phyloP scores from a whole-genome alignment of 1,140 invertebrate genomes.

The Drosophila melanica region DNA sequence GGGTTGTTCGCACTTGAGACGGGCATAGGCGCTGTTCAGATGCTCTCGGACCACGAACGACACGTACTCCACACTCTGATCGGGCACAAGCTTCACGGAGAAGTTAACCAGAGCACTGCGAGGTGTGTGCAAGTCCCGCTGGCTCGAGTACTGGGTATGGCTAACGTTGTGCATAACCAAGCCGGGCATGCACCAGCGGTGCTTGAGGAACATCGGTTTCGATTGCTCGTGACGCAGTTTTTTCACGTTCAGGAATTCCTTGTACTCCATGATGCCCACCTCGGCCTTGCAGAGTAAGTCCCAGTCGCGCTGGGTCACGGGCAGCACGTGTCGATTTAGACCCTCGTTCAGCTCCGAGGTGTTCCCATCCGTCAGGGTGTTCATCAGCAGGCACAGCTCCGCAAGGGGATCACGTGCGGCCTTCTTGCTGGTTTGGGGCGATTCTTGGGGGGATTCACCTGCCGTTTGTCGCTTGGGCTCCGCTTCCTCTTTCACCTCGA shows the following conservation, averaged over 20 bases:
- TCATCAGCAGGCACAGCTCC: constrained; percentile 37
- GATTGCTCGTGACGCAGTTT: constrained; percentile 19
- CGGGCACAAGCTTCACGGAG: constrained; percentile 41
- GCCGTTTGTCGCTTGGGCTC: too few species aligned
- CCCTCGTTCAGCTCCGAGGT: background rate
- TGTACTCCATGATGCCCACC: constrained; percentile 24
- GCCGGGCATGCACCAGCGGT: constrained; percentile 40
- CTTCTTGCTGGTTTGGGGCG: background rate
- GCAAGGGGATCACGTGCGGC: constrained; percentile 14
- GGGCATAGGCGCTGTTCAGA: constrained; percentile 15
- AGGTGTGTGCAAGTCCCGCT: constrained; percentile 9
- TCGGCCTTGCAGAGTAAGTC: constrained; percentile 30
- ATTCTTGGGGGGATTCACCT: too few species aligned
- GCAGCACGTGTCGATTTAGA: constrained; percentile 24
- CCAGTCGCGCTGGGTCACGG: constrained; percentile 43
- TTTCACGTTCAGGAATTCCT: background rate
- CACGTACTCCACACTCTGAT: constrained; percentile 25
- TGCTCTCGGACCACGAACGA: constrained; percentile 5
- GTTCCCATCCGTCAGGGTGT: constrained; percentile 7
- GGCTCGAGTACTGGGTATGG: background rate
- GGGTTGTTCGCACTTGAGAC: constrained; percentile 9
- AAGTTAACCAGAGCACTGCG: constrained; percentile 19
- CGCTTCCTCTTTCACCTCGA: constrained; percentile 2
- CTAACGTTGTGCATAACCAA: constrained; percentile 29
- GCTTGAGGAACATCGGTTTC: constrained; percentile 23